phyloP scores from a whole-genome alignment of 2,113 vertebrate genomes.

The Heterotis niloticus region DNA sequence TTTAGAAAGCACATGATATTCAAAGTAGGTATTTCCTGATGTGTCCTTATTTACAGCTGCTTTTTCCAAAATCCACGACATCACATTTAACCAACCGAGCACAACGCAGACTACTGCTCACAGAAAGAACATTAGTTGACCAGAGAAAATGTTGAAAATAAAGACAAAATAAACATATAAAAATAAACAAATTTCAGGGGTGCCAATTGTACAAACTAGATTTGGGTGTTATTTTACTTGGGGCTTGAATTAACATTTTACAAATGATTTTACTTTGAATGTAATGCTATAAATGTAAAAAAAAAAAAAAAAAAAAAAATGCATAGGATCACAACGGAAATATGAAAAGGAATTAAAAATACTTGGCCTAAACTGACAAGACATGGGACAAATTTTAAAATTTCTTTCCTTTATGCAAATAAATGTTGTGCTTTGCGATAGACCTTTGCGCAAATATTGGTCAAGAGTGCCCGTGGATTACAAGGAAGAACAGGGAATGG shows the following conservation, averaged over 20 bases:
- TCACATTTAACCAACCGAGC: slow-evolving; percentile 7
- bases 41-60: slow-evolving; percentile 62
- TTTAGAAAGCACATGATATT: slow-evolving; percentile 73
- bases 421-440: background rate
- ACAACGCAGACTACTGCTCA: slow-evolving; percentile 11
- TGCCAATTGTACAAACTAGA: too few species aligned
- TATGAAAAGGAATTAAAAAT: background rate
- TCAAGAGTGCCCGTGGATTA: slow-evolving; percentile 2
- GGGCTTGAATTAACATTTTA: background rate
- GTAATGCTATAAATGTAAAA: background rate
- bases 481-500: background rate
- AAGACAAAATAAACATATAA: too few species aligned
- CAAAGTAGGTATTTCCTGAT: slow-evolving; percentile 55
- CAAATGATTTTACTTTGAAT: background rate
- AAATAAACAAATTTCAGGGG: too few species aligned
- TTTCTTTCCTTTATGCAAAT: slow-evolving; percentile 21
- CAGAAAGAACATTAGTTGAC: background rate
- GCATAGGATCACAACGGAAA: background rate
- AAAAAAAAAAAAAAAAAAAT: too few species aligned
- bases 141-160: too few species aligned
- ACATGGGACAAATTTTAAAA: background rate
- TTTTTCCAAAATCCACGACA: slow-evolving; percentile 33
- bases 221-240: too few species aligned
- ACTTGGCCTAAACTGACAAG: background rate
- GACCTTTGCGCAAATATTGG: slow-evolving; percentile 35